Evolutionary conservation across 2,113 vertebrate genomes (phyloP).

Genomic region (Phalacrocorax aristotelis): DNA sequence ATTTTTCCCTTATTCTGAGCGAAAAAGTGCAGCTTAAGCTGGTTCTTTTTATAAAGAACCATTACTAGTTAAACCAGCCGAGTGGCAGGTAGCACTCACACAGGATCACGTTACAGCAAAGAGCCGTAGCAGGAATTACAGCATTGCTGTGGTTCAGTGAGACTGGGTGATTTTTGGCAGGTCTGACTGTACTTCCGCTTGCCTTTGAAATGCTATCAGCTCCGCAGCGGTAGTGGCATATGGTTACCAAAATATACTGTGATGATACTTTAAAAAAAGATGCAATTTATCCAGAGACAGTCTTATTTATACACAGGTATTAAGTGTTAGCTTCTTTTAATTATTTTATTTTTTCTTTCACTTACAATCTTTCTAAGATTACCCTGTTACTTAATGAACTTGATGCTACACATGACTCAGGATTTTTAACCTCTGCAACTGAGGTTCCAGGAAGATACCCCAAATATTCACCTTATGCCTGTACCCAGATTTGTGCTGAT

Average conservation of each 20-base stretch:
- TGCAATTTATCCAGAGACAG: not conserved
- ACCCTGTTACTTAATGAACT: not conserved
- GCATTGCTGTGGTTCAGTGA: not conserved
- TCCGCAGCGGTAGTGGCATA: not conserved
- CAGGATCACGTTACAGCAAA: not conserved
- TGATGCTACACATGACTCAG: not conserved
- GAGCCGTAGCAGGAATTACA: not conserved
- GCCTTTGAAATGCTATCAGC: slow-evolving; percentile 3
- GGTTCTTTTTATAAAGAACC: not conserved
- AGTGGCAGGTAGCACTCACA: rapidly evolving
- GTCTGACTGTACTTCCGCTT: not conserved
- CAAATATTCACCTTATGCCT: not conserved
- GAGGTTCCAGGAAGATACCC: not conserved
- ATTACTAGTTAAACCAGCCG: not conserved
- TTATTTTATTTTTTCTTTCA: not conserved
- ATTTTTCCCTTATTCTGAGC: not conserved
- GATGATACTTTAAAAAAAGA: not conserved
- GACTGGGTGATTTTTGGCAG: not conserved
- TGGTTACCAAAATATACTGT: not conserved
- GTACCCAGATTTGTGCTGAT: not conserved
- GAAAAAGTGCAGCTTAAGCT: not conserved
- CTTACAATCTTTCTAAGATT: not conserved
- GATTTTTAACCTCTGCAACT: not conserved
- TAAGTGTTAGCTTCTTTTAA: not conserved
- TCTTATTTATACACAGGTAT: not conserved